These are phyloP conservation scores for Anorthoa munda DNA, from an alignment of 2,888 invertebrate genomes.

Conservation along the genomic window DNA sequence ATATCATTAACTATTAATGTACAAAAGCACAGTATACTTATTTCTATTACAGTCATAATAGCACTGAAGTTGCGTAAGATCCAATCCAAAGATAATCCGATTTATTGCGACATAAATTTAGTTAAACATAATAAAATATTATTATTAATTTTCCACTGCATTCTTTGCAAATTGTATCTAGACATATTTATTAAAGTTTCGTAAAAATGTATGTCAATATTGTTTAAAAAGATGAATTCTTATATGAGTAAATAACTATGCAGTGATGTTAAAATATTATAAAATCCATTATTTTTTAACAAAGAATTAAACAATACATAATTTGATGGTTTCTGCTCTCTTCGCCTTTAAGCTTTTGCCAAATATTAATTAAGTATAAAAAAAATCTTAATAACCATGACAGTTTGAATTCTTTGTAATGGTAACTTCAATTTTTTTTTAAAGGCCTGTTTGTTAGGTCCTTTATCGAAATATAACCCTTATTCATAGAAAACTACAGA, in stretches of 20 bases:
- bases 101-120: conserved; percentile 34
- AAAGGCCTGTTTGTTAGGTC: conserved; percentile 56
- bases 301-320: conserved; percentile 27
- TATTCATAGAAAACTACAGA: conserved; percentile 50
- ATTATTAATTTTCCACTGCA: conserved; percentile 1
- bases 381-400: conserved; percentile 46
- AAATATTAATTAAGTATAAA: conserved; percentile 20
- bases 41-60: conserved; percentile 66
- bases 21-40: conserved; percentile 77
- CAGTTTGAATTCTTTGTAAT: conserved; percentile 55
- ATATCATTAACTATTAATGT: conserved; percentile 72
- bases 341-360: conserved; percentile 43
- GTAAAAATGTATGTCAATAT: conserved; percentile 35
- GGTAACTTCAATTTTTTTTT: conserved; percentile 64
- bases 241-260: conserved; percentile 43
- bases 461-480: conserved; percentile 55
- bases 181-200: conserved; percentile 39
- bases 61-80: conserved; percentile 57
- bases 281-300: conserved; percentile 31
- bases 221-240: conserved; percentile 25
- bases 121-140: conserved; percentile 30
- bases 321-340: conserved; percentile 33
- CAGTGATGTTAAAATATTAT: conserved; percentile 43
- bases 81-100: conserved; percentile 46
- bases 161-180: conserved; percentile 35